Conservation (phyloP, 2,797 vertebrate genomes). For the Parauchenoglanis punctatus region DNA sequence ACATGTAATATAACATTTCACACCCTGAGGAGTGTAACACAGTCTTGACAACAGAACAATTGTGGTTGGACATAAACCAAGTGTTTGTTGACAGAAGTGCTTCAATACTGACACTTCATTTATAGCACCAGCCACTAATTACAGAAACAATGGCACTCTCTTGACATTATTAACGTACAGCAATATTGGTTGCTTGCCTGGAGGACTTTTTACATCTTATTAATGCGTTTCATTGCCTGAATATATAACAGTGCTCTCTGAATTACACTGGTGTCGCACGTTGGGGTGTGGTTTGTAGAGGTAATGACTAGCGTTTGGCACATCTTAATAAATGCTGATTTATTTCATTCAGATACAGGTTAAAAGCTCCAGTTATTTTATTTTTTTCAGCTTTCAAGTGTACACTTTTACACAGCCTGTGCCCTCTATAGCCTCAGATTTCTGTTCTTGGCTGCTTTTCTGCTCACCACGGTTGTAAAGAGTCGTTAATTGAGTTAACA, state of each 20-base stretch:
- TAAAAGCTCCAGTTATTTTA: neutral
- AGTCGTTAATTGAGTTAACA: neutral
- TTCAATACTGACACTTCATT: constrained; percentile 43
- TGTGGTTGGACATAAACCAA: constrained; percentile 52
- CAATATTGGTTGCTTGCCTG: constrained; percentile 20
- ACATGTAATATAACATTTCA: neutral
- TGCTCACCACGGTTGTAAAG: neutral
- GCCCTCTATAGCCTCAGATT: neutral
- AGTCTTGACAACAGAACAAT: constrained; percentile 1
- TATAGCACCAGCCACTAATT: constrained; percentile 46
- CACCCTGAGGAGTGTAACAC: neutral
- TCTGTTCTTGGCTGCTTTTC: neutral
- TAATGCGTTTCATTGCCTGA: constrained; percentile 15
- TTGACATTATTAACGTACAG: constrained; percentile 34
- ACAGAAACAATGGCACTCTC: constrained; percentile 41
- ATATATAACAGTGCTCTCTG: neutral
- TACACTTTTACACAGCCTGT: neutral
- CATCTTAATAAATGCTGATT: neutral
- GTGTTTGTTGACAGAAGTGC: constrained; percentile 45
- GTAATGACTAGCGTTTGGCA: neutral
- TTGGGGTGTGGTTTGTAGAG: neutral
- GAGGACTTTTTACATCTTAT: constrained; percentile 34
- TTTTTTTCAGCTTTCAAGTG: neutral
- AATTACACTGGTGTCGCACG: neutral
- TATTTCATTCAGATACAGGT: neutral